These are phyloP conservation scores for Temnothorax curvispinosus DNA, from an alignment of 1,140 invertebrate species.

Conservation along the genomic window DNA sequence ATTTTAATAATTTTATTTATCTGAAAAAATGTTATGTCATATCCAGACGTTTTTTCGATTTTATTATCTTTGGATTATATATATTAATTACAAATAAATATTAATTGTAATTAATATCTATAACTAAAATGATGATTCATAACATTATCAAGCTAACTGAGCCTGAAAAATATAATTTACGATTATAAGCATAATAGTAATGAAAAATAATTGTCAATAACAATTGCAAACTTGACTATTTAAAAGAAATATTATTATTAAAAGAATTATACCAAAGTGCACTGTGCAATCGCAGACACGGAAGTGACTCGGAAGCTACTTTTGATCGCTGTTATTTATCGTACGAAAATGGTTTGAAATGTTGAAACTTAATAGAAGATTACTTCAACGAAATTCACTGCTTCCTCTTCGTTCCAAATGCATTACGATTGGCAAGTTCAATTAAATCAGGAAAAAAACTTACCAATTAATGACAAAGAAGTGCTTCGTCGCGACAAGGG, in stretches of 20 bases:
- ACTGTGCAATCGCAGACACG: neutral
- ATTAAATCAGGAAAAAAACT: conserved; percentile 66
- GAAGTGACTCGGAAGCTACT: neutral
- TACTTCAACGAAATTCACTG: neutral
- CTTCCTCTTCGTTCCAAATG: neutral
- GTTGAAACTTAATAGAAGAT: neutral
- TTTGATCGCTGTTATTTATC: neutral
- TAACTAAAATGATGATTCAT: neutral
- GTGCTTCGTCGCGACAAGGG: conserved; percentile 36
- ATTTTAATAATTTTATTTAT: neutral
- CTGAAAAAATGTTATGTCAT: neutral
- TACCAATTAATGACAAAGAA: conserved; percentile 59
- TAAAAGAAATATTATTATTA: neutral
- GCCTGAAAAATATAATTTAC: neutral
- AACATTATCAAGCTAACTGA: neutral
- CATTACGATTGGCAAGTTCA: neutral
- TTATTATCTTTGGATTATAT: neutral
- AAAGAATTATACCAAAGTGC: neutral
- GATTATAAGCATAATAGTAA: neutral
- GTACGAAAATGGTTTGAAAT: neutral
- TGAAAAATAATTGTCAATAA: neutral
- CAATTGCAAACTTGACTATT: neutral
- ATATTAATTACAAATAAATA: neutral
- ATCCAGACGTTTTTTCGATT: neutral
- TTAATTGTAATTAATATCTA: neutral